Conservation (phyloP, 2,113 vertebrate genomes). For the Phylloscopus whistleri region DNA sequence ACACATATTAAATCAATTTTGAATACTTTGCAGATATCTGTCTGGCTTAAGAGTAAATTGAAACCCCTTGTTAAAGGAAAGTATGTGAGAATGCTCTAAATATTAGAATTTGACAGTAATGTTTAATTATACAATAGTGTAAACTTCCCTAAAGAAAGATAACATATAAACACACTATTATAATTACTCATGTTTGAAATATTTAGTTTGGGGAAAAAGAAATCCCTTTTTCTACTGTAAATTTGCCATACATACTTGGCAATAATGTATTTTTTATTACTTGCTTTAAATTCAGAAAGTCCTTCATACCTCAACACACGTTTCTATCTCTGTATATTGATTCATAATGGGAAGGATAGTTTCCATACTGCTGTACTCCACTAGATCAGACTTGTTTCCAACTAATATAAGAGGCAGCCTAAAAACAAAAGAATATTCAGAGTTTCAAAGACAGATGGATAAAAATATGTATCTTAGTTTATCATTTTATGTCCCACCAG, state of each 20-base stretch:
- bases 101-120: not conserved
- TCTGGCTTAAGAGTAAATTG: not conserved
- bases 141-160: not conserved
- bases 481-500: not conserved
- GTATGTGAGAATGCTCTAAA: not conserved
- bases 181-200: not conserved
- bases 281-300: not conserved
- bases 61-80: not conserved
- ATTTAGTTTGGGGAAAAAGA: not conserved
- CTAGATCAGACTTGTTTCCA: constrained; percentile 97
- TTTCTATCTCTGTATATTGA: constrained; percentile 97
- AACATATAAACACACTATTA: not conserved
- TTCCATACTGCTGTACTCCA: constrained; percentile 99
- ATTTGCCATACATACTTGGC: not conserved
- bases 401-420: constrained; percentile 94
- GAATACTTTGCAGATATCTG: not conserved
- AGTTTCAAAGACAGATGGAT: constrained; percentile 9
- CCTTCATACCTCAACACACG: constrained; percentile 91
- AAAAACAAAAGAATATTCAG: constrained; percentile 23
- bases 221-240: not conserved
- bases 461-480: not conserved
- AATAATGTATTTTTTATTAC: not conserved
- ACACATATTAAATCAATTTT: not conserved
- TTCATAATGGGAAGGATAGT: constrained; percentile 99
- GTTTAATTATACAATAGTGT: not conserved